Conservation (phyloP, 2,888 invertebrate species). For the Orthosia incerta region DNA sequence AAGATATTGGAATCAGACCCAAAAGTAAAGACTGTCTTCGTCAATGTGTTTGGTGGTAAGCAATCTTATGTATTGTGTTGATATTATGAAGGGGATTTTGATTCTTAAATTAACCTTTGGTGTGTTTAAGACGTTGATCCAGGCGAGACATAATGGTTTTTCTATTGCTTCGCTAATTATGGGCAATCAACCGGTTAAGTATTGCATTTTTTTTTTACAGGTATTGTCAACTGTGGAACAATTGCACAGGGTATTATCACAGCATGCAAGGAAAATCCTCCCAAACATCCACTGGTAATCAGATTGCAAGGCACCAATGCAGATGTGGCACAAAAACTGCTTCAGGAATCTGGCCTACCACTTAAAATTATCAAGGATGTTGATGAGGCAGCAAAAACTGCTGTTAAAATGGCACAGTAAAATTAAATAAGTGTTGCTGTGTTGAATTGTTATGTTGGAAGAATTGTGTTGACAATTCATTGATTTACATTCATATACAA, state of each 20-base stretch:
- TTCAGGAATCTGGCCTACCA: constrained; percentile 95
- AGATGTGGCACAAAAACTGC: constrained; percentile 94
- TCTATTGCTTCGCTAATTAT: too few species aligned
- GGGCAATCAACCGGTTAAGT: too few species aligned
- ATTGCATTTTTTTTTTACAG: constrained; percentile 79
- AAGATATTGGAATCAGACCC: constrained; percentile 96
- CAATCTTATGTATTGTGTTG: constrained; percentile 4
- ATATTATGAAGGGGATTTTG: neutral
- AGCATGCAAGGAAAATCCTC: constrained; percentile 95
- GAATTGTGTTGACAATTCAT: constrained; percentile 43
- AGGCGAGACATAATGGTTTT: too few species aligned
- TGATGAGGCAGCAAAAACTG: constrained; percentile 98
- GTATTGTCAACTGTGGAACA: constrained; percentile 99
- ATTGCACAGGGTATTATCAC: constrained; percentile 98
- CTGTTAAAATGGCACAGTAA: constrained; percentile 91
- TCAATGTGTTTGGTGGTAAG: constrained; percentile 98
- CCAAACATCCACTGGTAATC: constrained; percentile 97
- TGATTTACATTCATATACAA: constrained; percentile 60
- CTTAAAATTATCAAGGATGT: constrained; percentile 96
- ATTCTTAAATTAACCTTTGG: neutral
- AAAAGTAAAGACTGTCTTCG: constrained; percentile 98
- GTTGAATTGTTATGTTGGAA: constrained; percentile 19
- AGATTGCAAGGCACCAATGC: constrained; percentile 99
- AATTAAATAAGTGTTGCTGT: neutral
- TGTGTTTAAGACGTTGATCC: too few species aligned